A percentile compares a stretch with the other conserved stretches of the same genome.
Conservation (phyloP, 2,113 vertebrate genomes). For the Ciconia stormi region DNA sequence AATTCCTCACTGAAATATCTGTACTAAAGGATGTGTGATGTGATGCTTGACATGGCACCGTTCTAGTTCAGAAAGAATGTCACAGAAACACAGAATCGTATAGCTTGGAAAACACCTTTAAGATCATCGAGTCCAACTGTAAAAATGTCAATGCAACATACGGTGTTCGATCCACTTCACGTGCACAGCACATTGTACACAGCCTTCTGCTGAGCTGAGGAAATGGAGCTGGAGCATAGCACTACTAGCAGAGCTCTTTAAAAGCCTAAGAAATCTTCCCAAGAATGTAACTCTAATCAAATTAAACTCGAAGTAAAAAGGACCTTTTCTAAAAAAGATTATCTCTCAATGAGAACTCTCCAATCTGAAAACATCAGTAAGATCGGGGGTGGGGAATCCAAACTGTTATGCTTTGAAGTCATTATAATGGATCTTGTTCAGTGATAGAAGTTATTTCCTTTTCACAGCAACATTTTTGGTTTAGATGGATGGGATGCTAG, state of each 20-base stretch:
- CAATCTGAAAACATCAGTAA: background rate
- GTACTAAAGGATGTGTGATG: background rate
- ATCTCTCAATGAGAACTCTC: background rate
- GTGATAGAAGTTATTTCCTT: background rate
- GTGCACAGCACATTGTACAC: fast-evolving
- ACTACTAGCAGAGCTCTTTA: background rate
- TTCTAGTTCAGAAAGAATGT: background rate
- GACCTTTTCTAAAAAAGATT: background rate
- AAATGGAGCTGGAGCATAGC: background rate
- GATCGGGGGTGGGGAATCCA: background rate
- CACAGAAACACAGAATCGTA: no score
- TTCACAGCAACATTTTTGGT: background rate
- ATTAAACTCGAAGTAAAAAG: background rate
- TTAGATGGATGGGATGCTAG: background rate
- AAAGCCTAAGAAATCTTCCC: background rate
- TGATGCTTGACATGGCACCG: background rate
- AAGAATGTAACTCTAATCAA: background rate
- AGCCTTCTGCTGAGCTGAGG: background rate
- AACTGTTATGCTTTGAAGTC: background rate
- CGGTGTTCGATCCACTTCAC: background rate
- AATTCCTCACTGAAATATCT: background rate
- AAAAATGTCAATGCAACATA: fast-evolving
- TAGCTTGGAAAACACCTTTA: no score
- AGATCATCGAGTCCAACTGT: no score
- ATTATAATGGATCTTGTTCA: background rate